These are phyloP conservation scores for Odontomachus brunneus DNA, from an alignment of 1,140 invertebrate species.

Conservation along the genomic window DNA sequence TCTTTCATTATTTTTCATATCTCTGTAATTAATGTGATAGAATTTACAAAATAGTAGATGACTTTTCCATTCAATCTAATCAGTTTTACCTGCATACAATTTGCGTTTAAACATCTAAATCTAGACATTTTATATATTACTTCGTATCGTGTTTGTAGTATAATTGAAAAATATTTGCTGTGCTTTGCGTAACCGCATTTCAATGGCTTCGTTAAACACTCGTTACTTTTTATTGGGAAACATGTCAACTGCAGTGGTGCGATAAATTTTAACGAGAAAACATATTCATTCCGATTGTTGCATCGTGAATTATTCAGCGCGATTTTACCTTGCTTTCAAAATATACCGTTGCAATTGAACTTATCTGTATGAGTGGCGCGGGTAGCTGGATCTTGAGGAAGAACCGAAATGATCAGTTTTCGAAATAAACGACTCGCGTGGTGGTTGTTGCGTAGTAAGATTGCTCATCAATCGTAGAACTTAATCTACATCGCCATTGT, in stretches of 20 bases:
- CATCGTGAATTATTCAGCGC: neutral
- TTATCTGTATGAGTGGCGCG: no score
- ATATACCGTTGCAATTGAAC: no score
- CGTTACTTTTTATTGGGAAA: slow-evolving; percentile 24
- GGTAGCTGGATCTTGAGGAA: no score
- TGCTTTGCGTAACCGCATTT: neutral
- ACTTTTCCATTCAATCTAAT: no score
- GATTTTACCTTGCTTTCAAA: neutral
- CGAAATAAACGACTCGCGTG: neutral
- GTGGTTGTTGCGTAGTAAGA: neutral
- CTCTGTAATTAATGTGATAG: no score
- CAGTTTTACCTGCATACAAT: no score
- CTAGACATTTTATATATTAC: neutral
- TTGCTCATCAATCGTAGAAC: slow-evolving; percentile 8
- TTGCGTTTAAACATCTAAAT: no score
- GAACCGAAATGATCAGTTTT: no score
- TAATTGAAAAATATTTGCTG: slow-evolving; percentile 37
- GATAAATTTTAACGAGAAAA: slow-evolving; percentile 2
- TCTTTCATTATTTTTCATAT: no score
- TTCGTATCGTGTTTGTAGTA: slow-evolving; percentile 17
- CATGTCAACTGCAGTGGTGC: slow-evolving; percentile 6
- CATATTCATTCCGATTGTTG: neutral
- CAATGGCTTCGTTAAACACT: slow-evolving; percentile 27
- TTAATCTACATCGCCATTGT: slow-evolving; percentile 22
- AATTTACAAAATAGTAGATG: no score